phyloP scores from a whole-genome alignment of 1,140 invertebrate species.

The Pantala flavescens region DNA sequence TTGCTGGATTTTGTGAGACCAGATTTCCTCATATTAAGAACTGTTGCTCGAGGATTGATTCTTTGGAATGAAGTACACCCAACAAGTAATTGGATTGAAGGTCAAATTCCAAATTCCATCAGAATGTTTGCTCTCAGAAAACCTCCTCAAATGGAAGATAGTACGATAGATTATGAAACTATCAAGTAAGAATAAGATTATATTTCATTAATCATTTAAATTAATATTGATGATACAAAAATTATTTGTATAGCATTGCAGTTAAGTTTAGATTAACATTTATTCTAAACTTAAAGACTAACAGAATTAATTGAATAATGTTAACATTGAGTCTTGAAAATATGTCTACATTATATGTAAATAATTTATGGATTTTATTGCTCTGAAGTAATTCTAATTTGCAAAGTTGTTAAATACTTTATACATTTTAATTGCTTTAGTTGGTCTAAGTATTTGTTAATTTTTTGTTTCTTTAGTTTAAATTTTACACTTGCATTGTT shows the following conservation, averaged over 20 bases:
- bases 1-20: slow-evolving; percentile 86
- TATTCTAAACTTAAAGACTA: too few species aligned
- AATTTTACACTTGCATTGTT: too few species aligned
- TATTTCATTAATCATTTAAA: slow-evolving; percentile 19
- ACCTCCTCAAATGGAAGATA: slow-evolving; percentile 42
- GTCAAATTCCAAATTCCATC: slow-evolving; percentile 67
- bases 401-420: too few species aligned
- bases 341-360: too few species aligned
- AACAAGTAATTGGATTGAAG: slow-evolving; percentile 71
- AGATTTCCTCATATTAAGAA: slow-evolving; percentile 79
- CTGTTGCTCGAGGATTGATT: slow-evolving; percentile 67
- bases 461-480: too few species aligned
- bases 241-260: slow-evolving; percentile 7
- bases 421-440: too few species aligned
- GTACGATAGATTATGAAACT: slow-evolving; percentile 78
- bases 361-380: too few species aligned
- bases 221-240: slow-evolving; percentile 17
- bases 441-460: too few species aligned
- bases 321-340: too few species aligned
- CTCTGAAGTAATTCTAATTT: too few species aligned
- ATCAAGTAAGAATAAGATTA: slow-evolving; percentile 61
- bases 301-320: too few species aligned
- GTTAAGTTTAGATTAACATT: too few species aligned
- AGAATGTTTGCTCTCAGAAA: slow-evolving; percentile 57
- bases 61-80: slow-evolving; percentile 79